These are phyloP conservation scores for Ophioderma brevispina DNA, from an alignment of 35 echinoderm and acorn worm species.

Conservation along the genomic window DNA sequence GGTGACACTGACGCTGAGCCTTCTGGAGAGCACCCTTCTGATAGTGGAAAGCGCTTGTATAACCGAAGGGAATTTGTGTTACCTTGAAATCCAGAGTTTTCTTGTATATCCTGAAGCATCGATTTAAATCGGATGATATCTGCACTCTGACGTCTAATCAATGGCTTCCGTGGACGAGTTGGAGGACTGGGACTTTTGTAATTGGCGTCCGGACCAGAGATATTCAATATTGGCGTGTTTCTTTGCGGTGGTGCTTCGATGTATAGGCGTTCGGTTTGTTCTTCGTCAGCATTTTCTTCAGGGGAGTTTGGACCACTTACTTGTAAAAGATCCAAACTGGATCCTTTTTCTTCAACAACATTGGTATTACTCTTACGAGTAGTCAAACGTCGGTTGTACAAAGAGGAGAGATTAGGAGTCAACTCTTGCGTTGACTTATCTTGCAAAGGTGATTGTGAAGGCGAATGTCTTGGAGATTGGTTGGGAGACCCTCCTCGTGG, in stretches of 20 bases:
- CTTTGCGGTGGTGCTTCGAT: background rate
- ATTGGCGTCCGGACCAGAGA: background rate
- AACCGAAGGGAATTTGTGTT: background rate
- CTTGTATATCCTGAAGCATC: background rate
- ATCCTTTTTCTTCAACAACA: background rate
- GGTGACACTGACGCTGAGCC: background rate
- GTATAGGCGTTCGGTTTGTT: background rate
- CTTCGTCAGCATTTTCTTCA: background rate
- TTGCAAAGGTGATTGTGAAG: background rate
- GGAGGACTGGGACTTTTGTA: constrained; percentile 17
- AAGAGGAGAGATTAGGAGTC: background rate
- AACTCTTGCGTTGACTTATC: background rate
- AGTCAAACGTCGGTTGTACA: background rate
- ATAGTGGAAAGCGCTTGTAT: background rate
- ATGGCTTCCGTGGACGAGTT: constrained; percentile 25
- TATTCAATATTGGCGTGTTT: background rate
- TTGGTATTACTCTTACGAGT: too few relatives aligned
- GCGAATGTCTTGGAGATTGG: background rate
- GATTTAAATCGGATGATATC: constrained; percentile 35
- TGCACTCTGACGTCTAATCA: constrained; percentile 74
- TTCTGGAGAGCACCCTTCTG: background rate
- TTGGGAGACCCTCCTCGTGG: background rate
- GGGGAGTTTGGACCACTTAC: background rate
- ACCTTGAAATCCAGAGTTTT: background rate
- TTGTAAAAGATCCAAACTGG: background rate